Evolutionary conservation across 2,797 vertebrate species (phyloP), one percentile per base, ranked within the genome.

Genomic region (Galagoides demidoff): DNA sequence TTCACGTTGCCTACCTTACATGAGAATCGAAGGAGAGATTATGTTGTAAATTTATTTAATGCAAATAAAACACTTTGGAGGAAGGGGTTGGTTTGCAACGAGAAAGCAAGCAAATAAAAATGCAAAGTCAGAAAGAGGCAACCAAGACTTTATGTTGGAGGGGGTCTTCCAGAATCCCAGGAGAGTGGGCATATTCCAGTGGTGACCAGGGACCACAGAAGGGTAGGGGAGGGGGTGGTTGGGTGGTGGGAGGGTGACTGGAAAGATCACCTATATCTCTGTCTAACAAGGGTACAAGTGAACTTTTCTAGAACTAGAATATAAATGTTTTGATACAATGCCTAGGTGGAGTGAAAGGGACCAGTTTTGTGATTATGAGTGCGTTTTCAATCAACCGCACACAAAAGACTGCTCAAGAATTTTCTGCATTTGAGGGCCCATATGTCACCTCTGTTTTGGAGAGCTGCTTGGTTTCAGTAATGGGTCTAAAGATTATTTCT

Each of bases 1-100:
- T 25, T 55, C 4, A 3, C 22, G 70, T 13, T 43, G 29, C 52
- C 37, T 37, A 64, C 19, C 45, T 81, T 71, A 66, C 0, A 74
- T 31, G 74, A 95, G 61, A 90, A 68, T 77, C 68, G 68, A 89
- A 59, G 94, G 22, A 88, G 20, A 63, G 49, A 63, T 61, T 31
- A 74, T 57, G 34, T 71, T 90, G 90, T 92, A 73, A 68, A 89
- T 63, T 43, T 43, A 89, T 34, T 84, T 79, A 95, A 87, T 61
- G 9, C 25, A 96, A 89, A 71, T 13, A 91, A 84, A 86, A 89
- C 37, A 64, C 17, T 78, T 34, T 39, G 87, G 55, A 90, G n/a
- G 49, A 94, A 87, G 66, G 29, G 70, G 2, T 37, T 90, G 64
- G 88, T 95, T 85, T 13, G 22, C 88, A 92, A 92, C 27, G 70